Base-by-base conservation (phyloP, 2,113 vertebrate species). In the Probosciger aterrimus region DNA sequence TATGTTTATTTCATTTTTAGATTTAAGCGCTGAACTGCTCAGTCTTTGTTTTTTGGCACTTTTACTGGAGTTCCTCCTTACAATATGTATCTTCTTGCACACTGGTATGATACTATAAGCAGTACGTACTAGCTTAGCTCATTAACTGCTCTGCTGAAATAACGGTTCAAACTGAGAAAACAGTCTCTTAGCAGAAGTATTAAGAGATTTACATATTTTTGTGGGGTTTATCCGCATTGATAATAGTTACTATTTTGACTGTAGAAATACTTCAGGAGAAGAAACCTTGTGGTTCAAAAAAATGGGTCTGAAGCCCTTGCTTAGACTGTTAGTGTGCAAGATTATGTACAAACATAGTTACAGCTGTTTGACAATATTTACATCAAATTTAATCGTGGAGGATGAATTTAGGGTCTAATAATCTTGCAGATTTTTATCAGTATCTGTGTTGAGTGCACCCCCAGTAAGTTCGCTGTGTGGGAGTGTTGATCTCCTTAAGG, bases 31-130 rank as follows among this genome's bases (percentile, higher is more conserved):
- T 82, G 82, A 79, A 47, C 30, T 41, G 4, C 19, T 46, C 15
- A 18, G 25, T 59, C 10, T 44, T 44, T 92, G 22, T 4, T 10
- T 88, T 88, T 83, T 73, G n/a, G 31, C 39, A 46, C 19, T 83
- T 69, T 83, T 59, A 20, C 69, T 74, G 17, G 37, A 69, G 46
- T n/a, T 90, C 46, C 25, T 57, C 37, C 17, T 80, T 53, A 46
- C 7, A 75, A 75, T 19, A 60, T 0, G 0, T 33, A 23, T 47
- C 9, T 68, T 69, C 55, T 14, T 75, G 62, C 6, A 10, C 68
- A 27, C 33, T 50, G 5, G 9, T 78, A 75, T 43, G 28, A 49
- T 52, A 27, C 28, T 6, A 18, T 27, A 63, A 87, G 24, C 24
- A 68, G 20, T 24, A 59, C 33, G 4, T 59, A 39, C 68, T 88